Conservation (phyloP, 1,140 invertebrate species). For the Macrostomum lignano region DNA sequence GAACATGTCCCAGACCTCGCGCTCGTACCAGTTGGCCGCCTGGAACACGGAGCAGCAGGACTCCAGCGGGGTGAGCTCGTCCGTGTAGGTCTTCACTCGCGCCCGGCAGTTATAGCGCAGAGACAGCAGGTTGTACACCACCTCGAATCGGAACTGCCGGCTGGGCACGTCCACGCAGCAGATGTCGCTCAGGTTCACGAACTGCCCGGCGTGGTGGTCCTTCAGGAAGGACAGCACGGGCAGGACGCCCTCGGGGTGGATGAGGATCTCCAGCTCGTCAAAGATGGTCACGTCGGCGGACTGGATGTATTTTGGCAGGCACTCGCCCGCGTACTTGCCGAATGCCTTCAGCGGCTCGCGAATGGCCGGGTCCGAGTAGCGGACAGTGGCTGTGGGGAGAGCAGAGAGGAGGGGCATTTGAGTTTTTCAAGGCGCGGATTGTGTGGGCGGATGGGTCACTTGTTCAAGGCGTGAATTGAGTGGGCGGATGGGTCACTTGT, state of each 20-base stretch:
- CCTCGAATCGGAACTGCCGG: conserved; percentile 52
- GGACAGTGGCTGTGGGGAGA: no score
- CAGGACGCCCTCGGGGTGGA: conserved; percentile 68
- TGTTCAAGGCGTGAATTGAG: no score
- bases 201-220: conserved; percentile 75
- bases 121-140: conserved; percentile 78
- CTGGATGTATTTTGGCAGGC: conserved; percentile 69
- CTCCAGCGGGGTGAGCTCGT: conserved; percentile 78
- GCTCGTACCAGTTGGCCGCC: conserved; percentile 82
- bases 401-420: no score
- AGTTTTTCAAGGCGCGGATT: no score
- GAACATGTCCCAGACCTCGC: conserved; percentile 93
- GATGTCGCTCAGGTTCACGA: conserved; percentile 53
- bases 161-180: conserved; percentile 62
- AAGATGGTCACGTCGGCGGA: conserved; percentile 50
- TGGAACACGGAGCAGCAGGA: conserved; percentile 48
- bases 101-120: conserved; percentile 63
- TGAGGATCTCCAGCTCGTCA: conserved; percentile 63
- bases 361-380: no score
- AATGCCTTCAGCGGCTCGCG: no score
- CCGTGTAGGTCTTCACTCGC: conserved; percentile 84
- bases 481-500: no score
- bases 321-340: conserved; percentile 58
- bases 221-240: conserved; percentile 39
- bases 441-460: no score